phyloP scores from a whole-genome alignment of 2,113 vertebrate species.

The Enhydra lutris region DNA sequence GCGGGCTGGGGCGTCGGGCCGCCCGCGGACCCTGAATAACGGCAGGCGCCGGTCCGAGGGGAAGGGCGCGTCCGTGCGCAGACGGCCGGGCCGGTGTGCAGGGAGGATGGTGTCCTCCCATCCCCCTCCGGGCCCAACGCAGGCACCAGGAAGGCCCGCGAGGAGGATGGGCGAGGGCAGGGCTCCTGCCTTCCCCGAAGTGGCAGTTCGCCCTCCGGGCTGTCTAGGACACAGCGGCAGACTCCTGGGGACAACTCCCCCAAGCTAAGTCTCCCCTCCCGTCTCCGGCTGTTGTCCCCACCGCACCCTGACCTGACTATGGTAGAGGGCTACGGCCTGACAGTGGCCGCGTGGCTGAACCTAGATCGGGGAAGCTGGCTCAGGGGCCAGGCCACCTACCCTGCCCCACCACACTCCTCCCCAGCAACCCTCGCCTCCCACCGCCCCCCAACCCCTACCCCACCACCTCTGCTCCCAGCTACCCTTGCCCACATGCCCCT shows the following conservation, averaged over 20 bases:
- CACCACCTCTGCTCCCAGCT: conserved; percentile 43
- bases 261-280: neutral
- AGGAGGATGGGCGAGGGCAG: neutral
- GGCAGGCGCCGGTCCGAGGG: neutral
- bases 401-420: neutral
- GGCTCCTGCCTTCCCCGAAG: neutral
- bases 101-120: rapidly evolving
- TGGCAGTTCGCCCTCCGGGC: no score
- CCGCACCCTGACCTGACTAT: rapidly evolving
- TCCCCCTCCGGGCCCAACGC: neutral
- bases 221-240: neutral
- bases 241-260: neutral
- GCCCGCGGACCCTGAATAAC: neutral
- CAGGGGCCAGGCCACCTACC: neutral
- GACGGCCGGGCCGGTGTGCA: rapidly evolving
- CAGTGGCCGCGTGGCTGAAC: neutral
- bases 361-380: neutral
- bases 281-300: neutral
- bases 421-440: neutral
- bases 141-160: neutral
- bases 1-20: neutral
- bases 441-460: neutral
- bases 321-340: neutral
- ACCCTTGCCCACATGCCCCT: neutral
- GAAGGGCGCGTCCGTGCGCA: neutral